phyloP scores from a whole-genome alignment of 35 echinoderm and acorn worm genomes.

The Hemicentrotus pulcherrimus region DNA sequence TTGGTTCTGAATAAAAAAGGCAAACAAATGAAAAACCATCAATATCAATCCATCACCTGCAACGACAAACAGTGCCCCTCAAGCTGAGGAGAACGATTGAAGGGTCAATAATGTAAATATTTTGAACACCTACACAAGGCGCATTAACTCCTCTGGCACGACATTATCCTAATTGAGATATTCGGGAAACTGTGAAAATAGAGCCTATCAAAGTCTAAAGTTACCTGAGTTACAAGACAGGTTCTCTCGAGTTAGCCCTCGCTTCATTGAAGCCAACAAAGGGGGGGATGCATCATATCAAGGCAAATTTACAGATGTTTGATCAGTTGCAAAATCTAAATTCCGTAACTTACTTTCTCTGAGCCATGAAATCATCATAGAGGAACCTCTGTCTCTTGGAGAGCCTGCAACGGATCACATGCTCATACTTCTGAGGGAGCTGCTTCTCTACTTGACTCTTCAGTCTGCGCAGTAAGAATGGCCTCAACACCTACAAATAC shows the following conservation, averaged over 20 bases:
- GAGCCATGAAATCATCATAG: constrained; percentile 98
- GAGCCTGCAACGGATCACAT: constrained; percentile 87
- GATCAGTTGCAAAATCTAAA: neutral
- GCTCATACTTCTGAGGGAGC: constrained; percentile 97
- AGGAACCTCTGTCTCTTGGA: constrained; percentile 94
- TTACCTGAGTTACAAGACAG: no score
- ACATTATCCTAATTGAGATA: no score
- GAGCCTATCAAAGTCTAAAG: no score
- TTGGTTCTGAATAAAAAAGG: constrained; percentile 74
- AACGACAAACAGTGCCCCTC: neutral
- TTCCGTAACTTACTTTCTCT: constrained; percentile 77
- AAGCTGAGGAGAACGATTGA: neutral
- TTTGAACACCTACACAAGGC: no score
- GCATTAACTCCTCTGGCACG: no score
- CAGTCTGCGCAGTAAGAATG: constrained; percentile 88
- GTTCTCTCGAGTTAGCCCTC: no score
- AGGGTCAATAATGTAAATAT: no score
- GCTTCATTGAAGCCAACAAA: constrained; percentile 12
- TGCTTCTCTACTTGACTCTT: constrained; percentile 98
- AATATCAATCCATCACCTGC: neutral
- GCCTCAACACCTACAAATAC: constrained; percentile 82
- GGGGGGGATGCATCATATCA: constrained; percentile 44
- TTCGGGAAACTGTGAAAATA: no score
- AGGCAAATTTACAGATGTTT: neutral
- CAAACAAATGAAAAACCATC: neutral